These are phyloP conservation scores for Sminthurinus aureus DNA, from an alignment of 2,888 invertebrate species.

Conservation along the genomic window DNA sequence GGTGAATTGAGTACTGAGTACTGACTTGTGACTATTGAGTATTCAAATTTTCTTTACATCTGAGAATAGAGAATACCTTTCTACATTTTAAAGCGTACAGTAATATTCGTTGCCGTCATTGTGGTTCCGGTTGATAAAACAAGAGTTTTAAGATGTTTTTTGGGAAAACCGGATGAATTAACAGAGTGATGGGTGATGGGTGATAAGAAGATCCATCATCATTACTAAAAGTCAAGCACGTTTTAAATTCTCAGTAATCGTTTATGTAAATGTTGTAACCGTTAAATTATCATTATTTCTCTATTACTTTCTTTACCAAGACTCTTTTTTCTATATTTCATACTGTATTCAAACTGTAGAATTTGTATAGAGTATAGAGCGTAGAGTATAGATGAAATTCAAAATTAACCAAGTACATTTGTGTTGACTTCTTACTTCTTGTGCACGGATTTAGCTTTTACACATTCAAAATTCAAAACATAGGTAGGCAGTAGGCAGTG, in stretches of 20 bases:
- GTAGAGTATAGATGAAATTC: too few relatives aligned
- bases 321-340: slow-evolving; percentile 24
- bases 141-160: slow-evolving; percentile 14
- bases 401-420: too few relatives aligned
- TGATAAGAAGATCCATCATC: slow-evolving; percentile 38
- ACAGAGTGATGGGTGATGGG: slow-evolving; percentile 19
- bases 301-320: slow-evolving; percentile 25
- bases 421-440: too few relatives aligned
- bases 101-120: not conserved
- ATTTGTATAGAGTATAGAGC: too few relatives aligned
- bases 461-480: too few relatives aligned
- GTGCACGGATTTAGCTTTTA: too few relatives aligned
- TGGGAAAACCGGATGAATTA: slow-evolving; percentile 9
- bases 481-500: too few relatives aligned
- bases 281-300: slow-evolving; percentile 41
- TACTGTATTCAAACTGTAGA: not conserved
- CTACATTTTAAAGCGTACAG: too few relatives aligned
- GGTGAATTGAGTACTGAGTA: too few relatives aligned
- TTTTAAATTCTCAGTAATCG: slow-evolving; percentile 38
- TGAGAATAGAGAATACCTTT: too few relatives aligned
- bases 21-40: too few relatives aligned
- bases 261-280: slow-evolving; percentile 35
- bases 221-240: slow-evolving; percentile 25
- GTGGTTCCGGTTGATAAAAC: not conserved
- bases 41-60: too few relatives aligned